phyloP scores from a whole-genome alignment of 1,140 invertebrate species.

The Heliconius eleuchia region DNA sequence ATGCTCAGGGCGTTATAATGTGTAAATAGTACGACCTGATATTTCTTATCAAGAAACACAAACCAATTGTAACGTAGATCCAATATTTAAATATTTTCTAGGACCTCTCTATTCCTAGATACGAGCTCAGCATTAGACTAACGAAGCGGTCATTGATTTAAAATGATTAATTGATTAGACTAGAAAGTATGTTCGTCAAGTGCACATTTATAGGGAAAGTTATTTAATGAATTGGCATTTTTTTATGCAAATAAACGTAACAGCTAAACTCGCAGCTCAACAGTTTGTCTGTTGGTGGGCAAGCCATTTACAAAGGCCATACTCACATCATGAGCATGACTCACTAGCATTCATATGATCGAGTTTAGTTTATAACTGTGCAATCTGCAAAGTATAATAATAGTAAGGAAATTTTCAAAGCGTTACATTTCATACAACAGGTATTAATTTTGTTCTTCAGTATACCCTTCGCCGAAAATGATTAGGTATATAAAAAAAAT shows the following conservation, averaged over 20 bases:
- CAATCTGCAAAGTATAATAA: too few relatives aligned
- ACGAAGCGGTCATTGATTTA: not conserved
- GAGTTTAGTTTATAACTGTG: not conserved
- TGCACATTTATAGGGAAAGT: not conserved
- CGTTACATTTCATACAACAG: too few relatives aligned
- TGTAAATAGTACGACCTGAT: too few relatives aligned
- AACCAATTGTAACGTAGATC: too few relatives aligned
- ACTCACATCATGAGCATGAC: not conserved
- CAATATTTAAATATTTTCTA: not conserved
- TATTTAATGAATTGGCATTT: not conserved
- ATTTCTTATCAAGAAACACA: too few relatives aligned
- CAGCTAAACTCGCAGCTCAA: not conserved
- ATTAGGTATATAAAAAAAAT: too few relatives aligned
- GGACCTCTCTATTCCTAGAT: not conserved
- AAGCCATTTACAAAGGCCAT: conserved; percentile 1
- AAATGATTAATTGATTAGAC: not conserved
- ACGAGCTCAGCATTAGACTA: not conserved
- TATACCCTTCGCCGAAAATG: too few relatives aligned
- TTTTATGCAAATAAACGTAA: not conserved
- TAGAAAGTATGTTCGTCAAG: not conserved
- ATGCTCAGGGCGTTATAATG: too few relatives aligned
- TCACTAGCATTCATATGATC: not conserved
- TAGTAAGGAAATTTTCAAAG: too few relatives aligned
- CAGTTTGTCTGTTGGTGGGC: not conserved
- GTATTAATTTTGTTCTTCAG: too few relatives aligned